phyloP scores from a whole-genome alignment of 2,888 invertebrate species.

The Aplocera efformata region DNA sequence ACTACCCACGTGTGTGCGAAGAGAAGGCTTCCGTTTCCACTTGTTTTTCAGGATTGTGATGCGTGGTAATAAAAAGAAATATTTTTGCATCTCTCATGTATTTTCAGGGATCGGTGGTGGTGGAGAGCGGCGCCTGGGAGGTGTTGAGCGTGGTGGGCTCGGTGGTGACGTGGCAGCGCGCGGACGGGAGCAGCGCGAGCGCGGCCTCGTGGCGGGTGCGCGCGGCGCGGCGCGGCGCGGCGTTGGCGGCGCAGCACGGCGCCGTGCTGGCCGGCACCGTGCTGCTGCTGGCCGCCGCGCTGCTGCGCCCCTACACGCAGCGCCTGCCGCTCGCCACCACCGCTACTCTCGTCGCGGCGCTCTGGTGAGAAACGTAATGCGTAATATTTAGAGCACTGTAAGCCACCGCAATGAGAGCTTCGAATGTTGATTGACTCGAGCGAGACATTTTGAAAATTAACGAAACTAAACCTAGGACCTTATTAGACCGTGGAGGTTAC shows the following conservation, averaged over 20 bases:
- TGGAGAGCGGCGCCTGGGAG: slow-evolving; percentile 60
- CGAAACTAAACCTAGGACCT: too few species aligned
- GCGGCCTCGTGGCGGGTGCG: slow-evolving; percentile 41
- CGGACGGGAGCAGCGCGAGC: slow-evolving; percentile 26
- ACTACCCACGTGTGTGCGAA: too few species aligned
- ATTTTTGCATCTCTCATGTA: too few species aligned
- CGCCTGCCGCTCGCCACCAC: slow-evolving; percentile 56
- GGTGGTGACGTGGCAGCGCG: slow-evolving; percentile 20
- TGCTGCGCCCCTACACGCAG: slow-evolving; percentile 42
- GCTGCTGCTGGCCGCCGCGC: slow-evolving; percentile 45
- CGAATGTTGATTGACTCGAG: too few species aligned
- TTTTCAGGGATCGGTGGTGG: slow-evolving; percentile 43
- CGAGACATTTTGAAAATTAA: too few species aligned
- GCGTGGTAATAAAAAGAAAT: too few species aligned
- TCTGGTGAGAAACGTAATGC: slow-evolving; percentile 44
- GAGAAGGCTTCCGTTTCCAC: too few species aligned
- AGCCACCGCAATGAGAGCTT: too few species aligned
- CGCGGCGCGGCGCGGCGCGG: slow-evolving; percentile 49
- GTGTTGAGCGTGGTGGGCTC: slow-evolving; percentile 36
- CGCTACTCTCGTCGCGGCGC: slow-evolving; percentile 50
- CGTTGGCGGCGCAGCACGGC: slow-evolving; percentile 41
- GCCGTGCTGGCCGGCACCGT: slow-evolving; percentile 40
- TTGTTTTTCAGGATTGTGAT: too few species aligned
- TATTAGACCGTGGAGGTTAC: too few species aligned
- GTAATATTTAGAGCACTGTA: not conserved